Percentiles rank a stretch among this genome's conserved stretches.
phyloP scores from a whole-genome alignment of 1,140 invertebrate genomes.

The Drosophila lacteicornis region DNA sequence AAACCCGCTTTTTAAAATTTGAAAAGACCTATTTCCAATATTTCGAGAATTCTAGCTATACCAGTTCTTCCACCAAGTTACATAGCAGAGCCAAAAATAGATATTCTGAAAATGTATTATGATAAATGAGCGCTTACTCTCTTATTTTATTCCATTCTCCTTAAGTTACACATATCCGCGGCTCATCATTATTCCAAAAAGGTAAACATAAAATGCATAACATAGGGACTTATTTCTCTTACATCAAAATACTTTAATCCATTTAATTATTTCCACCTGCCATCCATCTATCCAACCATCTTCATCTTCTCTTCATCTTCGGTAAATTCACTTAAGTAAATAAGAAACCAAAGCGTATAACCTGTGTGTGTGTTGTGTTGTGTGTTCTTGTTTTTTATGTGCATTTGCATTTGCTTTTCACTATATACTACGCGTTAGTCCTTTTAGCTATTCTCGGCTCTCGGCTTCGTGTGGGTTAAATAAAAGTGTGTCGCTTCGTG shows the following conservation, averaged over 20 bases:
- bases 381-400: conserved; percentile 17
- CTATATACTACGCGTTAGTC: conserved; percentile 20
- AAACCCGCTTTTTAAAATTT: no score
- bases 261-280: conserved; percentile 26
- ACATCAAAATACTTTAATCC: conserved; percentile 58
- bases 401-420: conserved; percentile 40
- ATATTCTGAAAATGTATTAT: conserved; percentile 37
- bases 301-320: conserved; percentile 5
- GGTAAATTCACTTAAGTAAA: conserved; percentile 38
- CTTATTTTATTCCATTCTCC: conserved; percentile 40
- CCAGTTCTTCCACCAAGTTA: no score
- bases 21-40: no score
- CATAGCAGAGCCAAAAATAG: neutral
- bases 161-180: conserved; percentile 54
- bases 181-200: conserved; percentile 33
- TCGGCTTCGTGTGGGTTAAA: conserved; percentile 16
- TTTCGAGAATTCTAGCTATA: no score
- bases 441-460: conserved; percentile 10
- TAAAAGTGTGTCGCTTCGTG: conserved; percentile 10
- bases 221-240: conserved; percentile 51
- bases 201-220: conserved; percentile 59
- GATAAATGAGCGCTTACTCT: conserved; percentile 49
- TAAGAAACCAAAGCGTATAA: conserved; percentile 49
- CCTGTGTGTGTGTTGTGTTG: conserved; percentile 11
- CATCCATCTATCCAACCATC: neutral